A percentile compares a stretch with the other conserved stretches of the same genome.
Conservation (phyloP, 2,797 vertebrate species). For the Leucoraja ocellata region DNA sequence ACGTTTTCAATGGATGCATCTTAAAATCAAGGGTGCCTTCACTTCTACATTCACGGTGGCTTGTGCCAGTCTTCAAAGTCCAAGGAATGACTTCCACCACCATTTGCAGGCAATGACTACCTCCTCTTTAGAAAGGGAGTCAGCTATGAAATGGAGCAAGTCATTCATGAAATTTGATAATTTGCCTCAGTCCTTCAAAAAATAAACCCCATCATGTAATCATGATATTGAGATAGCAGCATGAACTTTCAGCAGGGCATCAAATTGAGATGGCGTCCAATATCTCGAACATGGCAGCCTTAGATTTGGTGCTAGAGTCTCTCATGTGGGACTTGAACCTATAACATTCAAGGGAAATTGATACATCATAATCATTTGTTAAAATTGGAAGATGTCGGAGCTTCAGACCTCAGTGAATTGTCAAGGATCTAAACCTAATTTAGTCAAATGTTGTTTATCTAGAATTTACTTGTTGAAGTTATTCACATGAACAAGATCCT, state of each 20-base stretch:
- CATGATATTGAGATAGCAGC: not conserved
- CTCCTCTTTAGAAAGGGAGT: not conserved
- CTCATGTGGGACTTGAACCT: not conserved
- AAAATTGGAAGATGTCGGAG: not conserved
- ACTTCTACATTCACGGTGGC: too few species aligned
- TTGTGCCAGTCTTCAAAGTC: too few species aligned
- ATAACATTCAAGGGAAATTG: not conserved
- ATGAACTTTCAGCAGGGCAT: not conserved
- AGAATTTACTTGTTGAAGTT: not conserved
- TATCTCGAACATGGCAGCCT: not conserved
- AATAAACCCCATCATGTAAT: too few species aligned
- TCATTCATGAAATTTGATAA: too few species aligned
- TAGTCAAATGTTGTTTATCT: not conserved
- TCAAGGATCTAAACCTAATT: not conserved
- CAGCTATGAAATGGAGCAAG: not conserved
- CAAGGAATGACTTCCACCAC: too few species aligned
- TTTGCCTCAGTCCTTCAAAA: too few species aligned
- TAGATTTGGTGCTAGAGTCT: not conserved
- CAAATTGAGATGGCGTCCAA: not conserved
- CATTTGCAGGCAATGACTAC: too few species aligned
- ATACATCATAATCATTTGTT: not conserved
- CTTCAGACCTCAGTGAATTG: not conserved
- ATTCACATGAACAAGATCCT: not conserved
- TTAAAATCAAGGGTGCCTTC: too few species aligned
- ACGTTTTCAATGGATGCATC: too few species aligned